phyloP scores from a whole-genome alignment of 2,888 invertebrate species.

The Galeopsomyia nigrocyanea region DNA sequence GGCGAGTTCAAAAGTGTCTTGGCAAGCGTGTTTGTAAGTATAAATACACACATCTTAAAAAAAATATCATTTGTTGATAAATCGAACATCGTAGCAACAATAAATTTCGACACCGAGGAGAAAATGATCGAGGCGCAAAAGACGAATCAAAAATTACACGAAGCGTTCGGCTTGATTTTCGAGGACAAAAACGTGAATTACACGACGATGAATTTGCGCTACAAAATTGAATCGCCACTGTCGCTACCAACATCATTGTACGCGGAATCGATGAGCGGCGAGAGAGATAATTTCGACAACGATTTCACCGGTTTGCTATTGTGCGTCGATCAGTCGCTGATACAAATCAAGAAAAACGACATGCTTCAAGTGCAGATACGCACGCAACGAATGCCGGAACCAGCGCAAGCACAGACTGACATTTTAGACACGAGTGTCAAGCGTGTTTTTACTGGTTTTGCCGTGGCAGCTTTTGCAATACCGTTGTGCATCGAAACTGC shows the following conservation, averaged over 20 bases:
- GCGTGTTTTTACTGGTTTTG: slow-evolving; percentile 50
- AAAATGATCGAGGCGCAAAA: slow-evolving; percentile 51
- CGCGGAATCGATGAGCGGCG: not conserved
- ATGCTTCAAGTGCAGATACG: slow-evolving; percentile 49
- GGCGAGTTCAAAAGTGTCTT: slow-evolving; percentile 2
- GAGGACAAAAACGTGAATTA: slow-evolving; percentile 29
- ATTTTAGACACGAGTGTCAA: slow-evolving; percentile 47
- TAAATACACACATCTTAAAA: too few relatives aligned
- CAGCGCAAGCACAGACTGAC: slow-evolving; percentile 52
- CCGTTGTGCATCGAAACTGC: slow-evolving; percentile 56
- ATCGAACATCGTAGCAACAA: too few relatives aligned
- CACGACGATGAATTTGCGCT: slow-evolving; percentile 50
- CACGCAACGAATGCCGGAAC: slow-evolving; percentile 59
- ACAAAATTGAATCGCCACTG: slow-evolving; percentile 54
- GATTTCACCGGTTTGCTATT: slow-evolving; percentile 21
- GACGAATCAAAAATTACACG: not conserved
- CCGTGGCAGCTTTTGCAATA: slow-evolving; percentile 54
- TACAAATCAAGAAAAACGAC: slow-evolving; percentile 23
- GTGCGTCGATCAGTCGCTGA: slow-evolving; percentile 28
- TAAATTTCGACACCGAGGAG: slow-evolving; percentile 47
- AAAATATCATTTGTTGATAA: too few relatives aligned
- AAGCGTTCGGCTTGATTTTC: slow-evolving; percentile 55
- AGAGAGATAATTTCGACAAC: not conserved
- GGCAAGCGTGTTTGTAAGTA: too few relatives aligned
- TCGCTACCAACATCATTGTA: not conserved